phyloP scores from a whole-genome alignment of 2,888 invertebrate species.

The Stegophylla sp. region DNA sequence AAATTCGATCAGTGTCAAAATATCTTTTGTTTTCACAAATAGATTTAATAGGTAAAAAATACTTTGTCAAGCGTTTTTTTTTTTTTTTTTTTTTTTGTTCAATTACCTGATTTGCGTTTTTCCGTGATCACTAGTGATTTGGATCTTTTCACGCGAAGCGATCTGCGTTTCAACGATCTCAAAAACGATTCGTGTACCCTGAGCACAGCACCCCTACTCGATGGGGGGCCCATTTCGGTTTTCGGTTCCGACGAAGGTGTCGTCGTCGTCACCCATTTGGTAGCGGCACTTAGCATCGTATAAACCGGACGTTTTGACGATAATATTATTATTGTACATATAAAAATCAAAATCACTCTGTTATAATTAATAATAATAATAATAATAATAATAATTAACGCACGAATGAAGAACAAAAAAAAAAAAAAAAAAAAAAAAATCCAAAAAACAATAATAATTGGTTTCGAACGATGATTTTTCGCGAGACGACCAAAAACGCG shows the following conservation, averaged over 20 bases:
- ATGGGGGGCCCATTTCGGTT: conserved; percentile 57
- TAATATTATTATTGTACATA: too few species aligned
- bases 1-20: not conserved
- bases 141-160: conserved; percentile 76
- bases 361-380: too few species aligned
- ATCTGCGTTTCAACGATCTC: conserved; percentile 75
- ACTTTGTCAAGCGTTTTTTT: too few species aligned
- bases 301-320: not conserved
- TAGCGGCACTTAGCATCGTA: conserved; percentile 40
- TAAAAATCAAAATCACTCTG: too few species aligned
- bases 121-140: conserved; percentile 75
- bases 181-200: conserved; percentile 71
- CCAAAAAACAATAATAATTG: too few species aligned
- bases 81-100: too few species aligned
- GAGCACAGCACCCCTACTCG: conserved; percentile 59
- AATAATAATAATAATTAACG: too few species aligned
- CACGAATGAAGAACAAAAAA: not conserved
- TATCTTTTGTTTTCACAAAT: too few species aligned
- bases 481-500: not conserved
- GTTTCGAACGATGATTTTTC: not conserved
- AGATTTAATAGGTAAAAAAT: too few species aligned
- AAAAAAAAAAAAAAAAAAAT: not conserved
- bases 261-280: conserved; percentile 52
- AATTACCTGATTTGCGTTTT: conserved; percentile 80
- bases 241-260: conserved; percentile 37